A percentile compares a stretch with the other conserved stretches of the same genome.
These are phyloP conservation scores for Lamellibrachia satsuma DNA, from an alignment of 2,888 invertebrate genomes.

Conservation along the genomic window DNA sequence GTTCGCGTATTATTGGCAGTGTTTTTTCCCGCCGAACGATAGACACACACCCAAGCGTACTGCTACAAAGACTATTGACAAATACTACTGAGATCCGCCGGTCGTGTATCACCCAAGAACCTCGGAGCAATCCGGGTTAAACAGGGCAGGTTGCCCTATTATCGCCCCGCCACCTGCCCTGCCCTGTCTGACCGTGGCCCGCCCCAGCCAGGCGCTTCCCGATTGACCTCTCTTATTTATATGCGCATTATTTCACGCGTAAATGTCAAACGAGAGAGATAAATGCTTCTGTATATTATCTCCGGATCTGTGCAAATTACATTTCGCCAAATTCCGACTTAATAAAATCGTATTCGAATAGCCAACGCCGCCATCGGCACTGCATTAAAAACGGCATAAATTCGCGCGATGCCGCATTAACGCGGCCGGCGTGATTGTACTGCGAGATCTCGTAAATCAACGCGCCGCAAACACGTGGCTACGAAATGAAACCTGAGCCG, in stretches of 20 bases:
- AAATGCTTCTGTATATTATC: conserved; percentile 27
- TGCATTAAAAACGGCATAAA: conserved; percentile 28
- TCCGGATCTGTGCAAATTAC: conserved; percentile 33
- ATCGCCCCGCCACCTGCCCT: not conserved
- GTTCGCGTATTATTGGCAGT: too few relatives aligned
- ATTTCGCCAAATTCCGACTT: conserved; percentile 32
- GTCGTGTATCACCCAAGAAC: not conserved
- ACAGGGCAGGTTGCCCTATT: not conserved
- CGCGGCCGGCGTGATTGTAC: conserved; percentile 13
- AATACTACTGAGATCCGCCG: not conserved
- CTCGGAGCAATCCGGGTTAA: not conserved
- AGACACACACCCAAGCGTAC: not conserved
- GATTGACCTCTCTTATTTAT: conserved; percentile 22
- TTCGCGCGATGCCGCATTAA: not conserved
- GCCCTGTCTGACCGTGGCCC: not conserved
- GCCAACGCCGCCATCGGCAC: conserved; percentile 20
- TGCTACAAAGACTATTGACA: not conserved
- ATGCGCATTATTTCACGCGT: conserved; percentile 29
- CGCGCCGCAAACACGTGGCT: conserved; percentile 13
- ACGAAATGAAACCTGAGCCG: not conserved
- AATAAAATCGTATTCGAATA: conserved; percentile 31
- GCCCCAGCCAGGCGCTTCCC: not conserved
- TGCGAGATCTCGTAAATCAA: conserved; percentile 8
- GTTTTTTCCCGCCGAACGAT: not conserved
- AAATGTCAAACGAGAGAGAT: conserved; percentile 30